Conservation (phyloP, 2,888 invertebrate species). For the Rotaria macrura region DNA sequence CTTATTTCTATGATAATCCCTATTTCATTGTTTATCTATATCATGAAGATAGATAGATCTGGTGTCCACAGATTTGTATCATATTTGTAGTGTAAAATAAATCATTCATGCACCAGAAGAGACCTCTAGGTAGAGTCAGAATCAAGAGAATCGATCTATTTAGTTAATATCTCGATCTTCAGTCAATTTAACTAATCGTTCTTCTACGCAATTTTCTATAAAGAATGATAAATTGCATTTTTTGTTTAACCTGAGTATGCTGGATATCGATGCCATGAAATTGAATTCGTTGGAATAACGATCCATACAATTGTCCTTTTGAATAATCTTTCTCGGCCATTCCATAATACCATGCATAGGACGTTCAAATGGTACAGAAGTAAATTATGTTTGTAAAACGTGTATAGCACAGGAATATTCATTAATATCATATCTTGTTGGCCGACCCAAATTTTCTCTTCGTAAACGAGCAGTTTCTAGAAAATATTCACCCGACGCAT, state of each 20-base stretch:
- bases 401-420: constrained; percentile 20
- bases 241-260: neutral
- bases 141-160: too few species aligned
- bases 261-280: constrained; percentile 12
- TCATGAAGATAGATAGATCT: too few species aligned
- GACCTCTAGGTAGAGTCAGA: too few species aligned
- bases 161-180: too few species aligned
- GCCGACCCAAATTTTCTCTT: neutral
- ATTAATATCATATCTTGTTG: neutral
- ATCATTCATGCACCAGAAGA: too few species aligned
- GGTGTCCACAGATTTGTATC: too few species aligned
- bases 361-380: constrained; percentile 20
- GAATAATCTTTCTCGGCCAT: constrained; percentile 17
- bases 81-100: too few species aligned
- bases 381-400: constrained; percentile 19
- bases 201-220: too few species aligned
- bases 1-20: too few species aligned
- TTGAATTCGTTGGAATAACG: constrained; percentile 11
- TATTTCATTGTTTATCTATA: too few species aligned
- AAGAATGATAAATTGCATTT: neutral
- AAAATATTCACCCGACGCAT: neutral
- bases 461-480: neutral
- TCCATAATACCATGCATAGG: neutral
- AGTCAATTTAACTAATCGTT: too few species aligned
- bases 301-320: constrained; percentile 20